These are phyloP conservation scores for Anolis carolinensis DNA, from an alignment of 2,113 vertebrate species.

Conservation along the genomic window DNA sequence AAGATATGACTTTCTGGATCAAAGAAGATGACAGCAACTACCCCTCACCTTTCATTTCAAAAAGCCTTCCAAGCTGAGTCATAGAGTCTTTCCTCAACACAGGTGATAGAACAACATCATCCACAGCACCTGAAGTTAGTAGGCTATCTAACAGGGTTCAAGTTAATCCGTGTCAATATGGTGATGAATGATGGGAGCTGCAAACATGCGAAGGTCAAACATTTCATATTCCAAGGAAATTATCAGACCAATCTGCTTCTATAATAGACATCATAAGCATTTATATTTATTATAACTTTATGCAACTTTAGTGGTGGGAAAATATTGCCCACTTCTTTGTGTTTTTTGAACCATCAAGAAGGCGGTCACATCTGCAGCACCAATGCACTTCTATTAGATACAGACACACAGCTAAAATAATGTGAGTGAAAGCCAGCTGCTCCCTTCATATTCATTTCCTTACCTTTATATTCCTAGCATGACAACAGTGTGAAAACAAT, in stretches of 20 bases:
- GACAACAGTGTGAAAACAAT: not conserved
- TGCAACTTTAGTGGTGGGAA: not conserved
- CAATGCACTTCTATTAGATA: not conserved
- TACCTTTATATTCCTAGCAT: not conserved
- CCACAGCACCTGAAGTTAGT: no score
- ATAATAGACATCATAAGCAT: no score
- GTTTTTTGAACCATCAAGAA: not conserved
- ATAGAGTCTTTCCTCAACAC: not conserved
- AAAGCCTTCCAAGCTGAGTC: not conserved
- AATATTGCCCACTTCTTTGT: not conserved
- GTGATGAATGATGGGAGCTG: not conserved
- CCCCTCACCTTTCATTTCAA: slow-evolving; percentile 12
- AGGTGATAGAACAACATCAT: no score
- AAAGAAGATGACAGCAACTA: not conserved
- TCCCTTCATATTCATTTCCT: not conserved
- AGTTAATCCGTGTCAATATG: not conserved
- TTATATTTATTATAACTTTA: not conserved
- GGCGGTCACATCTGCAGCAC: not conserved
- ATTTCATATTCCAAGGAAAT: not conserved
- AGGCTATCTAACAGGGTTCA: no score
- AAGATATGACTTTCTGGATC: no score
- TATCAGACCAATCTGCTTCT: no score
- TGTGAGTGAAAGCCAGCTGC: not conserved
- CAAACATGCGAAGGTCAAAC: not conserved
- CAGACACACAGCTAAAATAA: not conserved